phyloP scores from a whole-genome alignment of 2,797 vertebrate species.

The Urocyon cinereoargenteus region DNA sequence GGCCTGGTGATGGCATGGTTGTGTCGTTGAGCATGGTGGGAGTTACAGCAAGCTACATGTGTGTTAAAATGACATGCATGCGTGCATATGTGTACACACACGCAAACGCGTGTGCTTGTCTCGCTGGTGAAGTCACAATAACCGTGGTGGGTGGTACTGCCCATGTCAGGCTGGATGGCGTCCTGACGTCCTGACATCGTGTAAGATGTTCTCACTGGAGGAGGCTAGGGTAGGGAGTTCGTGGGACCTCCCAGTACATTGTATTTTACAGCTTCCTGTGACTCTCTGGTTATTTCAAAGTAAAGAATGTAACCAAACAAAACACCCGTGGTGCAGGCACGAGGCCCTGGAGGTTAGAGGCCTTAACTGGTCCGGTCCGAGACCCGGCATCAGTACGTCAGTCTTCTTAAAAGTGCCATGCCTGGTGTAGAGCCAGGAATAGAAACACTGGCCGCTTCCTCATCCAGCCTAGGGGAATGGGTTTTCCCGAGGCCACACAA shows the following conservation, averaged over 20 bases:
- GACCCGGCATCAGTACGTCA: background rate
- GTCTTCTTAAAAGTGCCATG: background rate
- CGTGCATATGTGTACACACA: rapidly evolving
- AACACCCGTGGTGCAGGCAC: background rate
- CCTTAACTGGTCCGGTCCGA: background rate
- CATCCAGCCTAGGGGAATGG: background rate
- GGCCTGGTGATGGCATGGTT: rapidly evolving
- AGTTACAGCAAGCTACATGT: rapidly evolving
- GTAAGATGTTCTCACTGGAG: background rate
- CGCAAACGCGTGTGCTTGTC: rapidly evolving
- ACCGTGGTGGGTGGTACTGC: background rate
- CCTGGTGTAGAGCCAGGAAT: background rate
- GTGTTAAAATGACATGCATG: background rate
- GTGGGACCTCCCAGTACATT: background rate
- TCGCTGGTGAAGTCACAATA: background rate
- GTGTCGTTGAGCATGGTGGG: rapidly evolving
- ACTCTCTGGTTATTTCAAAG: background rate
- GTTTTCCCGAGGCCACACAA: background rate
- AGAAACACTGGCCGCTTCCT: background rate
- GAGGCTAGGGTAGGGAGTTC: background rate
- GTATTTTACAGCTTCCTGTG: background rate
- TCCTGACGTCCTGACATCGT: background rate
- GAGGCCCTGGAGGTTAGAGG: background rate
- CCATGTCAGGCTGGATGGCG: too few species aligned
- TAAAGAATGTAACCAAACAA: background rate